Evolutionary conservation across 23 tunicate genomes (phyloP), one percentile per base, ranked within the genome.

Genomic region (Trididemnum clinides): DNA sequence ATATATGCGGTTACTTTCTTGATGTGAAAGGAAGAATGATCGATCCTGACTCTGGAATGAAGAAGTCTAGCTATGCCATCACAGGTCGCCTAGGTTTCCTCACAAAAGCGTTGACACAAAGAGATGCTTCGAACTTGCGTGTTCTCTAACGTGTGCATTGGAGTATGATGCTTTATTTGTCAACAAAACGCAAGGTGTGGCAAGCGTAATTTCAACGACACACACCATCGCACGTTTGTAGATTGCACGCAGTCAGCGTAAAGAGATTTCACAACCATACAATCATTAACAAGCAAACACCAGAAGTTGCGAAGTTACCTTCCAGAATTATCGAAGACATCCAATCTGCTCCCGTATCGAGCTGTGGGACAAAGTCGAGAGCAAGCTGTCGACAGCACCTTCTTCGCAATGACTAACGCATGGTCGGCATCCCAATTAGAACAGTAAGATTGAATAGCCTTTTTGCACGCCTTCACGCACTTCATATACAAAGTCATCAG

Each of bases 401-500:
- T 0, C 0, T 83, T 44, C 59, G 77, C 87, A 20, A 51, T 69
- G 32, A 15, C n/a, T 30, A 33, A 22, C 15, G 87, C 65, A 21
- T 70, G 1, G 1, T 20, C 19, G 1, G 22, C 39, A 51, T 51
- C 71, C 1, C 32, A 50, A 28, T 30, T 49, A 3, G 20, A 10
- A 36, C 86, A 64, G 80, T 65, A 83, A 22, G 37, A 49, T n/a
- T 28, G 26, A 28, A 87, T 87, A 6, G 78, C 80, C 19, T 33
- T 37, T 10, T 54, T 50, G 33, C 91, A 64, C 12, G 85, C 91
- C 0, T 34, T 27, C 28, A 87, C 85, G 37, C 91, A 87, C 6
- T 54, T 81, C 27, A 30, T 22, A 44, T 87, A 87, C 31, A 70
- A 31, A 22, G 38, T 26, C 6, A 80, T 81, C 69, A 87, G 64